Base-by-base conservation (phyloP, 2,888 invertebrate species). In the Sphinx pinastri region DNA sequence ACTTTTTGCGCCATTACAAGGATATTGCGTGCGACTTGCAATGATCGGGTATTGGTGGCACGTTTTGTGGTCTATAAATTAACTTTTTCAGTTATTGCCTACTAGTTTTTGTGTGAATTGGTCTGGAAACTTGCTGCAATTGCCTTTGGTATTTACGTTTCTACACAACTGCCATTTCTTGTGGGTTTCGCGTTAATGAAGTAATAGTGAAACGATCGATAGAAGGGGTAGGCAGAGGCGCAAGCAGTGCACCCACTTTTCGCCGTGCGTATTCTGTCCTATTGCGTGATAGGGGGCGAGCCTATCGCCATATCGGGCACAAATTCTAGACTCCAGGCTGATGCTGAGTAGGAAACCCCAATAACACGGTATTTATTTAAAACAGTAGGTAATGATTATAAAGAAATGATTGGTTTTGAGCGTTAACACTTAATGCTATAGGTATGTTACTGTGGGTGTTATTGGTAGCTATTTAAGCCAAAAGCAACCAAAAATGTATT, bases 121-220 rank as follows among this genome's bases (percentile, higher is more conserved):
- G 31, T 7, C 14, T 13, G 14, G 31, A 58, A 14, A 31, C 31
- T 5, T 7, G 14, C 13, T 31, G 19, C 58, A 58, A 58, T 58
- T 31, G 31, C 31, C 58, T 58, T 58, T 58, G 38, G 58, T 58
- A 57, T 57, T 54, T 54, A 55, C 58, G 8, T 58, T 58, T 13
- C 38, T 14, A 38, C 11, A 55, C 19, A 11, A 55, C 55, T 10
- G 11, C 55, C n/a, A 19, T 55, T 55, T 19, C 10, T 19, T 55
- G 11, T 19, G 10, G 6, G 16, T 55, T 19, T 55, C 19, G 19
- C 11, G 11, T 12, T 19, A 19, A 55, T 55, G 10, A 11, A 19
- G 55, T 55, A 19, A 55, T 19, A 55, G 10, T 19, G 55, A 19
- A 55, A 55, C 16, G 16, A 8, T 55, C 38, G 38, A 51, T 10